Conservation (phyloP, 2,888 invertebrate species). For the Lamellibrachia columna region DNA sequence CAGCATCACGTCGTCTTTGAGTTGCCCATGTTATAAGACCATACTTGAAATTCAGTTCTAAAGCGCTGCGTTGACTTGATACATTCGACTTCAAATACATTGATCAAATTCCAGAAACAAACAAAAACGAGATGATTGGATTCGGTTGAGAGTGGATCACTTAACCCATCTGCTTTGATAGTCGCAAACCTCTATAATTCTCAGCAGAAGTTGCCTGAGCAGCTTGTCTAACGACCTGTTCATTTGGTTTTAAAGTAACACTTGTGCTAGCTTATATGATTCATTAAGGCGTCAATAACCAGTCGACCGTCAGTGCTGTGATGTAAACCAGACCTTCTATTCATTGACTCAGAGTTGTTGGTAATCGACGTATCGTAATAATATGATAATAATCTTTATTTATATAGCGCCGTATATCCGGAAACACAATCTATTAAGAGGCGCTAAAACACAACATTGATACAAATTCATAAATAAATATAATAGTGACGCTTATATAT, state of each 20-base stretch:
- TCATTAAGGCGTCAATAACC: neutral
- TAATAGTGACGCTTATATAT: too few relatives aligned
- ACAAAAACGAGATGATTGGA: neutral
- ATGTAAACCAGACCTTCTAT: neutral
- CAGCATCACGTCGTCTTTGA: neutral
- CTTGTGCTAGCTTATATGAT: too few relatives aligned
- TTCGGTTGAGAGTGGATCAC: neutral
- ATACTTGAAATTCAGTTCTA: neutral
- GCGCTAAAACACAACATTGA: too few relatives aligned
- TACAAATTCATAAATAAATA: too few relatives aligned
- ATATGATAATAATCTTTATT: too few relatives aligned
- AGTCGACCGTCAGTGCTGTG: neutral
- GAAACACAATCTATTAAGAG: too few relatives aligned
- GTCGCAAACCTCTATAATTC: neutral
- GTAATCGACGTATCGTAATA: neutral
- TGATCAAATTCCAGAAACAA: neutral
- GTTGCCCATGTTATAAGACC: neutral
- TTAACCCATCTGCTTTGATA: neutral
- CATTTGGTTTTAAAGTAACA: neutral
- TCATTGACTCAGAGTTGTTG: neutral
- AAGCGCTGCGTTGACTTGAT: neutral
- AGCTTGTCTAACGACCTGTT: neutral
- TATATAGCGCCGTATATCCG: too few relatives aligned
- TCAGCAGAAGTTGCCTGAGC: neutral
- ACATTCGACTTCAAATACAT: neutral